A percentile compares a stretch with the other conserved stretches of the same genome.
Evolutionary conservation across 2,113 vertebrate species (phyloP).

Genomic region (Nothocercus julius): DNA sequence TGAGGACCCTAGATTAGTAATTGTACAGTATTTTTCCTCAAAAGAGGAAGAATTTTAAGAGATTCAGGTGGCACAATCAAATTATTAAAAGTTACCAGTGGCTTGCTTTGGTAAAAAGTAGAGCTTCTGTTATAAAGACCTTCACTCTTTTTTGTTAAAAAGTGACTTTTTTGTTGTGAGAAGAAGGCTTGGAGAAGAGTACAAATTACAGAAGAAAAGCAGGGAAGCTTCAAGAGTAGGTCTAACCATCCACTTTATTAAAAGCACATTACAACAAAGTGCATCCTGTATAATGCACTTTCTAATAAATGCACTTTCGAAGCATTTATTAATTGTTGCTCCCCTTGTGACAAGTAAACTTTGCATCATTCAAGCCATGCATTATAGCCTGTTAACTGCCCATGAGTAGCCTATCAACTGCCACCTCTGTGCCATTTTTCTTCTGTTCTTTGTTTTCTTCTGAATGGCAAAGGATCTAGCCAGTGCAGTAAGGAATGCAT

Average conservation of each 20-base stretch:
- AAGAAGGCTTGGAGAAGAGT: neutral
- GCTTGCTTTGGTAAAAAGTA: neutral
- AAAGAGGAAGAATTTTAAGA: neutral
- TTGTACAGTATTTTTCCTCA: neutral
- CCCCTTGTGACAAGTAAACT: neutral
- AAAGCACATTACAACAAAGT: neutral
- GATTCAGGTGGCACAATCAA: neutral
- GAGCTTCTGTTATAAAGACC: neutral
- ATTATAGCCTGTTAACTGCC: neutral
- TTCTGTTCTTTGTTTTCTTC: neutral
- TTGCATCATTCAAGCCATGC: neutral
- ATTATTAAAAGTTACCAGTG: neutral
- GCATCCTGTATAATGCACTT: neutral
- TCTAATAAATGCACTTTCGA: neutral
- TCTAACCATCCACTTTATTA: neutral
- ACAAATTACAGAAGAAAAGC: neutral
- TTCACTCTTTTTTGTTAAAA: neutral
- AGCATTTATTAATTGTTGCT: neutral
- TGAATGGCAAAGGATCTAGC: neutral
- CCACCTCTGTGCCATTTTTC: neutral
- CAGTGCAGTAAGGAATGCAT: neutral
- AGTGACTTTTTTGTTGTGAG: neutral
- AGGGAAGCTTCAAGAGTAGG: neutral
- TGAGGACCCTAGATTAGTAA: neutral
- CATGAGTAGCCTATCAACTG: rapidly evolving